phyloP scores from a whole-genome alignment of 2,797 vertebrate genomes.

The Gallinago nigripennis region DNA sequence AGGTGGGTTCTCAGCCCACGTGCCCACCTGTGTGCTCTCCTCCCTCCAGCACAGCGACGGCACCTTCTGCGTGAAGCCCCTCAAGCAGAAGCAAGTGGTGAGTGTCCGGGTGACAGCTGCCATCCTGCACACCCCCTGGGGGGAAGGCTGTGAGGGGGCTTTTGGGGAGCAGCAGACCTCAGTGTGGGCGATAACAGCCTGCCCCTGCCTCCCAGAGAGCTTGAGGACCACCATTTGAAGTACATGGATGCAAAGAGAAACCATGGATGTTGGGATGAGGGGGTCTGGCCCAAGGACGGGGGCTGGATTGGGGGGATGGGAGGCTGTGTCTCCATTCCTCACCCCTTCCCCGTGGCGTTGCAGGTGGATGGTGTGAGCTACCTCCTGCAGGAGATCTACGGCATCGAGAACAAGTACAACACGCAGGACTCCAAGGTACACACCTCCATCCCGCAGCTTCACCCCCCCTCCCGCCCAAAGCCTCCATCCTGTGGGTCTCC shows the following conservation, averaged over 20 bases:
- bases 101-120: slow-evolving; percentile 42
- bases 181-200: fast-evolving
- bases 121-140: neutral
- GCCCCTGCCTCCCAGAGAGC: neutral
- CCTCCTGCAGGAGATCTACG: slow-evolving; percentile 98
- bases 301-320: neutral
- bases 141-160: neutral
- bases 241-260: neutral
- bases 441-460: neutral
- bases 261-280: fast-evolving
- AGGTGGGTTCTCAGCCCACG: neutral
- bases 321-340: neutral
- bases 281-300: neutral
- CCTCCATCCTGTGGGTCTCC: neutral
- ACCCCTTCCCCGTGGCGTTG: neutral
- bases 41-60: slow-evolving; percentile 89
- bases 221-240: neutral
- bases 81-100: slow-evolving; percentile 99
- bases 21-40: neutral
- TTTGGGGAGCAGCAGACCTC: neutral
- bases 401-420: slow-evolving; percentile 99
- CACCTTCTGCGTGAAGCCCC: slow-evolving; percentile 94
- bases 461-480: neutral
- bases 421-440: slow-evolving; percentile 90
- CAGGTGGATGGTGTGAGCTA: slow-evolving; percentile 98